Evolutionary conservation across 2,113 vertebrate species (phyloP).

Genomic region (Suncus etruscus): DNA sequence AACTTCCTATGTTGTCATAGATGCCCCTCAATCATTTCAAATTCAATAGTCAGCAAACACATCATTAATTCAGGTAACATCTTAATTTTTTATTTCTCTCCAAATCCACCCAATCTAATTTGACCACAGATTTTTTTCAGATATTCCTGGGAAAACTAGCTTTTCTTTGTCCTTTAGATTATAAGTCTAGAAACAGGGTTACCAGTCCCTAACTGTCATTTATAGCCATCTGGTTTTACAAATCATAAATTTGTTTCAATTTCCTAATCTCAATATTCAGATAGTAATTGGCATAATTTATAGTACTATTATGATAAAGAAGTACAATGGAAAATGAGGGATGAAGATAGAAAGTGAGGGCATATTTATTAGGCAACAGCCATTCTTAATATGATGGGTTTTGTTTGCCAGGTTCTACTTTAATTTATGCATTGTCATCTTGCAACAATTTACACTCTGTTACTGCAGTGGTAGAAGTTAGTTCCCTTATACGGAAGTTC

Average conservation of each 20-base stretch:
- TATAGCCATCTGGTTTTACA: not conserved
- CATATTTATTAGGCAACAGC: not conserved
- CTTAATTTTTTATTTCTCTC: not conserved
- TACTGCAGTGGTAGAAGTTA: not conserved
- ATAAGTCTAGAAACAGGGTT: not conserved
- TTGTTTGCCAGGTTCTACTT: not conserved
- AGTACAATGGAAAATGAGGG: not conserved
- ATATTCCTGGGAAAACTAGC: not conserved
- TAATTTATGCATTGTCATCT: not conserved
- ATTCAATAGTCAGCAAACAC: not conserved
- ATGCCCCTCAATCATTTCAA: not conserved
- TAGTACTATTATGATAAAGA: not conserved
- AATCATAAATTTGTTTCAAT: slow-evolving; percentile 9
- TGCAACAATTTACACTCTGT: not conserved
- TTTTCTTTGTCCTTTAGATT: not conserved
- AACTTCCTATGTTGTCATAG: not conserved
- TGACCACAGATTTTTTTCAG: not conserved
- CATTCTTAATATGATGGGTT: not conserved
- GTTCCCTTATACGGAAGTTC: not conserved
- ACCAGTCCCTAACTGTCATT: not conserved
- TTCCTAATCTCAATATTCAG: not conserved
- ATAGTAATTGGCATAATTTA: not conserved
- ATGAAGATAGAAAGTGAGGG: not conserved
- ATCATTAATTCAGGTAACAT: not conserved
- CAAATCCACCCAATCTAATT: not conserved